These are phyloP conservation scores for Aix galericulata DNA, from an alignment of 2,113 vertebrate species.

Conservation along the genomic window DNA sequence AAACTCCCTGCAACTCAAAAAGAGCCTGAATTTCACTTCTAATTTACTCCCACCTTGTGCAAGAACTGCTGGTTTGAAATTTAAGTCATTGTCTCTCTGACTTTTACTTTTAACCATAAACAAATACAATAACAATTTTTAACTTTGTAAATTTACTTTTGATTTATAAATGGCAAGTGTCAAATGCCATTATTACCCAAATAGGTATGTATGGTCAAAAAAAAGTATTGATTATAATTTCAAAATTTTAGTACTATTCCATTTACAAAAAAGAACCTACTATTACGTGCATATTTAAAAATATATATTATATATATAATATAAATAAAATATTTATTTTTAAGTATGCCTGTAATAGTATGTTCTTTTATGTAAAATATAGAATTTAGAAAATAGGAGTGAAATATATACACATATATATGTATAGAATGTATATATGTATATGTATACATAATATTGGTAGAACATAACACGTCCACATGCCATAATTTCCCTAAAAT, in stretches of 20 bases:
- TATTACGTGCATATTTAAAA: background rate
- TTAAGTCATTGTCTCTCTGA: background rate
- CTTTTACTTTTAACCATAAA: background rate
- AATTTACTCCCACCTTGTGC: background rate
- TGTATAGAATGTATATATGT: too few species aligned
- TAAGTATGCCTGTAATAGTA: background rate
- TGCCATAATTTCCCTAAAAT: background rate
- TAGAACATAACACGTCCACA: background rate
- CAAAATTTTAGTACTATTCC: background rate
- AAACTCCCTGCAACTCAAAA: background rate
- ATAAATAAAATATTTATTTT: background rate
- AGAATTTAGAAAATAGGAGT: background rate
- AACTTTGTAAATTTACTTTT: background rate
- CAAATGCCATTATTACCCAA: background rate
- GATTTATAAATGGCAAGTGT: background rate
- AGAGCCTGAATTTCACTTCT: background rate
- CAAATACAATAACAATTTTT: background rate
- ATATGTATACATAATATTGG: background rate
- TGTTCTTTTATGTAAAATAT: background rate
- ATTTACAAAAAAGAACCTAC: background rate
- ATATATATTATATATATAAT: background rate
- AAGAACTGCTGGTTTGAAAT: background rate
- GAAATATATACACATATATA: background rate
- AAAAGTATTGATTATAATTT: background rate
- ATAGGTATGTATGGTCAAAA: background rate